Evolutionary conservation across 2,888 invertebrate species (phyloP), one percentile per base, ranked within the genome.

Genomic region (Epicampocera succincta): DNA sequence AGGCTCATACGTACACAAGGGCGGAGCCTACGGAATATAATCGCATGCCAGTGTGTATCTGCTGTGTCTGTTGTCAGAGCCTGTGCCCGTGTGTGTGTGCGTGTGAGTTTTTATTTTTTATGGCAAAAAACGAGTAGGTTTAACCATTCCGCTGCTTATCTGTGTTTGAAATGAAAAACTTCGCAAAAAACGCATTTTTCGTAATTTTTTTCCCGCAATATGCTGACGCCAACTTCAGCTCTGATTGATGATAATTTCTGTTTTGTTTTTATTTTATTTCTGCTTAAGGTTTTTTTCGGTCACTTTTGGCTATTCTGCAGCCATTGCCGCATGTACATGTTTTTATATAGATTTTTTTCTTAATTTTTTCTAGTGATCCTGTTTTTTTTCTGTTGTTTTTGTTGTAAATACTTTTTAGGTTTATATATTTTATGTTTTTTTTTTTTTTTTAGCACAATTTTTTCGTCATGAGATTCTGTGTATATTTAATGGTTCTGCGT

Each of bases 401-500:
- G 38, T 61, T 12, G 21, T 72, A 61, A 63, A 73, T 63, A 50
- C 42, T 76, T 76, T 61, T 69, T 54, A 61, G 68, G 33, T 66
- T 74, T 68, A 58, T 69, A 69, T 76, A 52, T 75, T 50, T 72
- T 44, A 42, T 29, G 8, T 60, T 56, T 75, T 46, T 65, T 66
- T 40, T 44, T 33, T 50, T 40, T 15, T 40, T 61, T 60, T 42
- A 50, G 56, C 25, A 40, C 38, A 25, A 50, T 73, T 71, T 75
- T 60, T 80, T 50, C 46, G 19, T 56, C 44, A 33, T 46, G 61
- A 15, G 33, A 75, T 63, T 65, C 65, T 73, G 83, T 83, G 68
- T 74, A 83, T 80, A 74, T 83, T 83, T 80, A 80, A 83, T 80
- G 80, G 77, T 61, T 79, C 80, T 83, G 83, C 83, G 83, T 83